Evolutionary conservation across 2,797 vertebrate genomes (phyloP), one percentile per base, ranked within the genome.

Genomic region (Delichon dasypus): DNA sequence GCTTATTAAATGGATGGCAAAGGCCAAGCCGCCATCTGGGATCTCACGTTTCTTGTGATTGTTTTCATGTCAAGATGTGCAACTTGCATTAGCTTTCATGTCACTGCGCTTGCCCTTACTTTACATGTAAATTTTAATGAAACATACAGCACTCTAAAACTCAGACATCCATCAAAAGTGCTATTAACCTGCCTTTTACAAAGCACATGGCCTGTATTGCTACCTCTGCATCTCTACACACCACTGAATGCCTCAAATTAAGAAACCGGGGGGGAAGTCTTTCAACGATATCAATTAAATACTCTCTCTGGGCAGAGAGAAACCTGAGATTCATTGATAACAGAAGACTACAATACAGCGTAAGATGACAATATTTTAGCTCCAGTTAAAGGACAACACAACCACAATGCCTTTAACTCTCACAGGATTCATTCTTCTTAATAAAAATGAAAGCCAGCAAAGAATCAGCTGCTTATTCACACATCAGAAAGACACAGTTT

Each of bases 1-100:
- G 98, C 97, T 98, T 98, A 98, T 98, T 98, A 98, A 98, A 98
- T 98, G 97, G 97, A 98, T 98, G 97, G 97, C 98, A 98, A 97
- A 98, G 98, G 98, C 97, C 98, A 98, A 98, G 97, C 97, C 97
- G 98, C 98, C 98, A 98, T 98, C 98, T 98, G 98, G 98, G 98
- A 98, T 98, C 97, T 98, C 96, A 95, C 87, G 96, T 97, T 97
- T 96, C 98, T 96, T 97, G 92, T 94, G 96, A 98, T 98, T 98
- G 98, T 98, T 98, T 98, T 98, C 98, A 97, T 98, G 98, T 98
- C 97, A 97, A 95, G 97, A 98, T 88, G 94, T 32, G 95, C 96
- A 93, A 97, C 96, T 97, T 96, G 97, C 97, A 98, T 98, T 98
- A 97, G 97, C 97, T 98, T 98, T 97, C 98, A 97, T 97, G 97